Conservation (phyloP, 2,113 vertebrate species). For the Amblyornis subalaris region DNA sequence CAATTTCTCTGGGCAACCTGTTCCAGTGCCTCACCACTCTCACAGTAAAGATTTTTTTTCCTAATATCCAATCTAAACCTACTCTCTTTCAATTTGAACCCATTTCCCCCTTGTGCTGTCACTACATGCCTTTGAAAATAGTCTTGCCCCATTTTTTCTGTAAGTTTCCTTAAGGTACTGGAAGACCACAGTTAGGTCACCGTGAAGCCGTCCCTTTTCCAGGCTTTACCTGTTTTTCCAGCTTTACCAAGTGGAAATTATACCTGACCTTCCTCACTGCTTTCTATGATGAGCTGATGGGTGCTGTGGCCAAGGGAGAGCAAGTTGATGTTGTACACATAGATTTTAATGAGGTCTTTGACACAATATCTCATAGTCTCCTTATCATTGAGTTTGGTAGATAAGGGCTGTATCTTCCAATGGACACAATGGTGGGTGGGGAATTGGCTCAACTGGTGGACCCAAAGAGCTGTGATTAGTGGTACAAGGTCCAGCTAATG, state of each 20-base stretch:
- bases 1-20: background rate
- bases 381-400: background rate
- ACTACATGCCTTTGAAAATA: background rate
- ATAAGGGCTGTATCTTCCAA: background rate
- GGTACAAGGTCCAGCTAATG: background rate
- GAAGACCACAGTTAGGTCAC: background rate
- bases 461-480: rapidly evolving
- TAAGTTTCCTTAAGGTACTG: background rate
- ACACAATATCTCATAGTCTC: background rate
- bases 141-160: background rate
- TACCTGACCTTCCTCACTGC: background rate
- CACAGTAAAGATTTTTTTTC: background rate
- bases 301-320: background rate
- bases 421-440: background rate
- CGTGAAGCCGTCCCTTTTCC: background rate
- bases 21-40: background rate
- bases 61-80: background rate
- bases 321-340: background rate
- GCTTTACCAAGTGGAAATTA: background rate
- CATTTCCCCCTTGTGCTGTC: rapidly evolving
- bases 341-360: background rate
- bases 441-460: background rate
- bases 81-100: background rate
- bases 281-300: rapidly evolving
- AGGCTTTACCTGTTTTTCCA: background rate